Conservation (phyloP, 2,113 vertebrate genomes). For the Nibea albiflora region DNA sequence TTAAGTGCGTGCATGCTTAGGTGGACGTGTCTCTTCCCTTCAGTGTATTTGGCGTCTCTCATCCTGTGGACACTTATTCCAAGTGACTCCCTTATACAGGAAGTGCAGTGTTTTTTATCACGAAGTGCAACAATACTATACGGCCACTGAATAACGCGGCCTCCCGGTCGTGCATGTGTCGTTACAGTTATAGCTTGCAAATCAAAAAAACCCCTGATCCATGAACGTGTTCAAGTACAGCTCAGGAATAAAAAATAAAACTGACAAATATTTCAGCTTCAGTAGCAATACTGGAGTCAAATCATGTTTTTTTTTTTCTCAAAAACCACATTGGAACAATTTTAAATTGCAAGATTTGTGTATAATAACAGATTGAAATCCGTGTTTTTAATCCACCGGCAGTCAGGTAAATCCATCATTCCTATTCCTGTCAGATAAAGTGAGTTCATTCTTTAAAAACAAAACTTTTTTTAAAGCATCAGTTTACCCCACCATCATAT, state of each 20-base stretch:
- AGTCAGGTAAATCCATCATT: constrained; percentile 62
- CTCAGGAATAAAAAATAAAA: constrained; percentile 68
- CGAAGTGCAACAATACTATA: constrained; percentile 34
- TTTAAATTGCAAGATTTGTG: not conserved
- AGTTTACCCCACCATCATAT: constrained; percentile 53
- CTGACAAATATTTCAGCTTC: constrained; percentile 42
- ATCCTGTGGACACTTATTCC: constrained; percentile 26
- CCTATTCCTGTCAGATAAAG: constrained; percentile 72
- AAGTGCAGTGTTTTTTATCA: constrained; percentile 40
- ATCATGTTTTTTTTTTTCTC: not conserved
- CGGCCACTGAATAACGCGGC: constrained; percentile 17
- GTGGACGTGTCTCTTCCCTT: constrained; percentile 34
- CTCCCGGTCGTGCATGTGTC: constrained; percentile 29
- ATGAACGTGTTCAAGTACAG: constrained; percentile 56
- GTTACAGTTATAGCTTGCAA: constrained; percentile 52
- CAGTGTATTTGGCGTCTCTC: constrained; percentile 64
- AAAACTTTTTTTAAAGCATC: constrained; percentile 68
- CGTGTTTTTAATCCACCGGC: constrained; percentile 33
- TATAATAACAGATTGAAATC: constrained; percentile 23
- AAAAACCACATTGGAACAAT: constrained; percentile 18
- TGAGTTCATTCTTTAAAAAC: constrained; percentile 71
- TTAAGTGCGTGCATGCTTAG: constrained; percentile 54
- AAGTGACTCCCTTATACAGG: constrained; percentile 42
- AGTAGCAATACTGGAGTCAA: constrained; percentile 33
- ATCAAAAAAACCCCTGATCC: constrained; percentile 51